Evolutionary conservation across 2,797 vertebrate genomes (phyloP), one percentile per base, ranked within the genome.

Genomic region (Poeciliopsis turneri): DNA sequence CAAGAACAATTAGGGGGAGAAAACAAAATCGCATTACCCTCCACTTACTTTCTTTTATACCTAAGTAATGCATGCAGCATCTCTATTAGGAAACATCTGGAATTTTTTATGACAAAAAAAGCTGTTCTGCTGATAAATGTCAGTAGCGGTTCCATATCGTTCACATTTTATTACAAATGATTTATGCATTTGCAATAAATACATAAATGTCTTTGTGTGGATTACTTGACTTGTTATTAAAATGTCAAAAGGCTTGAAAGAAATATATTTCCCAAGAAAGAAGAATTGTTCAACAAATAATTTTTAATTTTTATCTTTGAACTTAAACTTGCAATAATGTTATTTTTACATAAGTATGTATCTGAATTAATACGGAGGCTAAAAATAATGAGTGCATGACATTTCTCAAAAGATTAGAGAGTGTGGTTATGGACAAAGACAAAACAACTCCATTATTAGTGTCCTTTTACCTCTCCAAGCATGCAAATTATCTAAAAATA

Each of bases 401-500:
- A 73, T 69, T 12, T 73, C 74, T 55, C 15, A 71, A 74, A 1
- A 73, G 20, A 68, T 64, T 51, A 66, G 18, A 76, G 16, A 68
- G 49, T n/a, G 25, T 66, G 20, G 75, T 61, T 76, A 57, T 33
- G 64, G 33, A 80, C 76, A 28, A 15, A 72, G 73, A 46, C 13
- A 13, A 78, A 72, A 46, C 41, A 12, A 64, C 81, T 82, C 72
- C 11, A 39, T 68, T 30, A 70, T 75, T 28, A 73, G 20, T 41
- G 0, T 51, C 51, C 61, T 75, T 86, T 51, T 39, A 80, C 46
- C 25, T 61, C 77, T 71, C 72, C 51, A 80, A 82, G 82, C 51
- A 83, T 46, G 78, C 4, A n/a, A 77, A 89, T 85, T 51, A 80
- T 79, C 28, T 68, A 36, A 77, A 82, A 39, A 69, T 9, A 51